Percentiles rank a stretch among this genome's conserved stretches.
These are phyloP conservation scores for Prunella fulvescens DNA, from an alignment of 2,113 vertebrate species.

Conservation along the genomic window DNA sequence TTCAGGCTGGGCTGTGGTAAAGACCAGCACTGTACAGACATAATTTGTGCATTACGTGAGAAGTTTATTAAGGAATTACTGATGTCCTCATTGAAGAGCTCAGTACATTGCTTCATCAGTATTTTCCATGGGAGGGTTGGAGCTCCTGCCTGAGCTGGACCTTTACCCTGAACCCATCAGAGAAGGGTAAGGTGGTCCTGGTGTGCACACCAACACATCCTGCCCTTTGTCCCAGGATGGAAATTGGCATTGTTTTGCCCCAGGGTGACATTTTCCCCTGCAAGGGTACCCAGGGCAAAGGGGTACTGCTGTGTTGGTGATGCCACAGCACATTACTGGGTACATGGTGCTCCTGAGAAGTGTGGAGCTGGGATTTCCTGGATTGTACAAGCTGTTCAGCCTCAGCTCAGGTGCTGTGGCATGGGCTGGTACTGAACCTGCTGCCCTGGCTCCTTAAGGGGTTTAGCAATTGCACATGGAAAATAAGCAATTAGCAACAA, in stretches of 20 bases:
- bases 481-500: constrained; percentile 22
- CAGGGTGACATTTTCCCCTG: background rate
- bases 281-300: fast-evolving
- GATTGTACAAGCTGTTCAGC: background rate
- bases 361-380: background rate
- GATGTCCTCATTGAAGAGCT: background rate
- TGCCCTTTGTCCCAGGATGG: background rate
- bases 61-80: background rate
- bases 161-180: background rate
- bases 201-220: background rate
- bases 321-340: background rate
- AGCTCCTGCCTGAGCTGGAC: background rate
- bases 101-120: background rate
- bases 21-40: background rate
- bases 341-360: background rate
- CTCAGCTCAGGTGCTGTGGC: background rate
- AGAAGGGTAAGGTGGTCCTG: background rate
- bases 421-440: constrained; percentile 3
- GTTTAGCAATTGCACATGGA: background rate
- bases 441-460: background rate
- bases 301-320: background rate
- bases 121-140: background rate
- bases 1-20: background rate
- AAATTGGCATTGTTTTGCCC: background rate
- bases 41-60: background rate